phyloP scores from a whole-genome alignment of 2,797 vertebrate genomes.

The Dipus sagitta region DNA sequence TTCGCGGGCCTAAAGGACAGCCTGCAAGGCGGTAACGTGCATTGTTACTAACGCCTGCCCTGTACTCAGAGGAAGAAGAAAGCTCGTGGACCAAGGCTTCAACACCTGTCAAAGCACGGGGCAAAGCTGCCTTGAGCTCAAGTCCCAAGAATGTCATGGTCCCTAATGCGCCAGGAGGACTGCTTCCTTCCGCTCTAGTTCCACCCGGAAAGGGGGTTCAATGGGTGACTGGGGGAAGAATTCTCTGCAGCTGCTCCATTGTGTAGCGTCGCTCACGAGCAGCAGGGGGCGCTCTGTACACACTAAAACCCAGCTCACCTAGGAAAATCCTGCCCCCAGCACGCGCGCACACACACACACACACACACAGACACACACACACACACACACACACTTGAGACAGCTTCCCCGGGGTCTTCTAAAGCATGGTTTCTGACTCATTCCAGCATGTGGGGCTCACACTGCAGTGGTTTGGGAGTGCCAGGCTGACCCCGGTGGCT shows the following conservation, averaged over 20 bases:
- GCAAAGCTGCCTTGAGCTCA: background rate
- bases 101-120: background rate
- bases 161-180: no score
- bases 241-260: background rate
- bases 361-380: background rate
- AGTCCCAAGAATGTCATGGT: rapidly evolving
- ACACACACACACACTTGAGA: no score
- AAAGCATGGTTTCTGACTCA: rapidly evolving
- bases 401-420: no score
- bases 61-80: background rate
- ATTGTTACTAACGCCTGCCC: background rate
- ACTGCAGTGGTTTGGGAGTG: rapidly evolving
- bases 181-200: no score
- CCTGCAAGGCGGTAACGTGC: background rate
- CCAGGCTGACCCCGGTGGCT: background rate
- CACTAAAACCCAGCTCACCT: background rate
- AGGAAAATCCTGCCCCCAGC: no score
- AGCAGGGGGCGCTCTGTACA: slow-evolving; percentile 15
- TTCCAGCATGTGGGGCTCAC: rapidly evolving
- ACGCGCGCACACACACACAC: rapidly evolving
- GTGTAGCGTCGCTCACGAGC: rapidly evolving
- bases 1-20: background rate
- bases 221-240: rapidly evolving
- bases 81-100: background rate
- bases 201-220: rapidly evolving